Base-by-base conservation (phyloP, 2,888 invertebrate genomes). In the Sepiola atlantica region DNA sequence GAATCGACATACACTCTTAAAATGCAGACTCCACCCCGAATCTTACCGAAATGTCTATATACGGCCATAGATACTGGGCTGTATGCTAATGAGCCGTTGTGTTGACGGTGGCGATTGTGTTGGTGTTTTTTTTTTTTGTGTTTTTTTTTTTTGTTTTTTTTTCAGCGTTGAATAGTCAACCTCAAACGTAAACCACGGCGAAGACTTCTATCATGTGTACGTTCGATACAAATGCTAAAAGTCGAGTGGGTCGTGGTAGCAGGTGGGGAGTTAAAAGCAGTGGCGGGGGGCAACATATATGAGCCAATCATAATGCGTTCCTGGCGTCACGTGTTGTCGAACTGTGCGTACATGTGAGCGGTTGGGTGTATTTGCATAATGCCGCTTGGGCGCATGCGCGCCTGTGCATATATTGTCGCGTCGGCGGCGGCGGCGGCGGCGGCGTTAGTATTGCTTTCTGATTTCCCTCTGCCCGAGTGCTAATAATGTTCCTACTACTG, bases 1-100 rank as follows among this genome's bases (percentile, higher is more conserved):
- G n/a, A 32, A 77, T n/a, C 32, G 77, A 77, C 32, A 77, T 77
- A 77, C n/a, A 32, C 16, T 32, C n/a, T 77, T 77, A 77, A 77
- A 77, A 77, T 16, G 77, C 77, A 77, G 77, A 77, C 77, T 77
- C 77, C 77, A 77, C 77, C 77, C n/a, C 16, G 18, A 77, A 77
- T 77, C 77, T 77, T 77, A 32, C 32, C 77, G 32, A 77, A 77
- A 77, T 77, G 77, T 77, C 77, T 77, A 77, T 77, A 77, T 77
- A 77, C 77, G 77, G 77, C 77, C 77, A 77, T 77, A 77, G 77
- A 77, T 77, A 77, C 77, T 77, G 77, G 77, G 77, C 77, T 77
- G n/a, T 77, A 77, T 77, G 77, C 77, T 77, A 77, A 77, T 77
- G 77, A 77, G 77, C 77, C 32, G n/a, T 16, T n/a, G 77, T n/a